These are phyloP conservation scores for Aporophyla nigra DNA, from an alignment of 2,888 invertebrate species.

Conservation along the genomic window DNA sequence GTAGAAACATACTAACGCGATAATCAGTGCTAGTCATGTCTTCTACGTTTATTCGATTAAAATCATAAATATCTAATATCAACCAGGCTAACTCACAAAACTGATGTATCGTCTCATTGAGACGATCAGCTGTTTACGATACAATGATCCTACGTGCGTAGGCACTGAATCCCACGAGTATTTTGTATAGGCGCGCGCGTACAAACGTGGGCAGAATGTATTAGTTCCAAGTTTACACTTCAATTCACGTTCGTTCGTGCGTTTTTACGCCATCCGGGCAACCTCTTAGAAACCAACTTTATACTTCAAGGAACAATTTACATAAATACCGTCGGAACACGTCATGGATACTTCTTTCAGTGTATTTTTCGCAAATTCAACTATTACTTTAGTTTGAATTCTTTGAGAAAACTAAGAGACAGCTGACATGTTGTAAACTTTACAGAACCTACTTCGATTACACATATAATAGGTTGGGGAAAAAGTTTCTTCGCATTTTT, in stretches of 20 bases:
- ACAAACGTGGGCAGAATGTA: conserved; percentile 3
- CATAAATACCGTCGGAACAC: conserved; percentile 16
- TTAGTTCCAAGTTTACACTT: conserved; percentile 1
- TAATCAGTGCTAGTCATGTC: background rate
- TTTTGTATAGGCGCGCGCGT: background rate
- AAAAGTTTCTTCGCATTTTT: too few species aligned
- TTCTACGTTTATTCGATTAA: background rate
- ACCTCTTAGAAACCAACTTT: conserved; percentile 31
- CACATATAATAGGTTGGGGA: too few species aligned
- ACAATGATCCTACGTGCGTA: background rate
- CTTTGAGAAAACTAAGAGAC: background rate
- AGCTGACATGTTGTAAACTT: background rate
- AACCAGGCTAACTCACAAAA: background rate
- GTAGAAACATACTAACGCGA: background rate
- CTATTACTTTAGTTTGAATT: background rate
- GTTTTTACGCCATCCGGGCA: conserved; percentile 18
- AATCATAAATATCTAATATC: background rate
- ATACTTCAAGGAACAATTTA: conserved; percentile 37
- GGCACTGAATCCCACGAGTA: background rate
- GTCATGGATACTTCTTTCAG: background rate
- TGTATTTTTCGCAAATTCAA: too few species aligned
- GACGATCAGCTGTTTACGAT: background rate
- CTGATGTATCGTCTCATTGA: background rate
- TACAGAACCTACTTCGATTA: too few species aligned
- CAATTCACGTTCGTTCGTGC: background rate